Conservation (phyloP, 1,140 invertebrate species). For the Zaprionus capensis region DNA sequence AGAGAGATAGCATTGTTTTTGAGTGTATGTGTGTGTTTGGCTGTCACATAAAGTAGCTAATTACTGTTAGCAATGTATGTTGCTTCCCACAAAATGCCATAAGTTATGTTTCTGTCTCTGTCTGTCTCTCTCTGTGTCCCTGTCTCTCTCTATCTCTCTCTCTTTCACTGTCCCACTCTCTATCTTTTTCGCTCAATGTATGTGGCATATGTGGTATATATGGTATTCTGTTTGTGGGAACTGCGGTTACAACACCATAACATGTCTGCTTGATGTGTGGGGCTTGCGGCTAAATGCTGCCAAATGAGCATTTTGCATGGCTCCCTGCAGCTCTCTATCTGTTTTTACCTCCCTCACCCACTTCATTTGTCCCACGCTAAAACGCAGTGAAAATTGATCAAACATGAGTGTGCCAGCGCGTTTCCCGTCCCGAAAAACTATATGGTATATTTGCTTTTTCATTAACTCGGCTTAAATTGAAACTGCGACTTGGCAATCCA, state of each 20-base stretch:
- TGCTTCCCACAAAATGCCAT: conserved; percentile 69
- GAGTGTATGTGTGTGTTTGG: conserved; percentile 23
- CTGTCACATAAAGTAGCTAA: conserved; percentile 78
- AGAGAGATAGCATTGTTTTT: conserved; percentile 3
- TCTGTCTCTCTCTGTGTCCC: conserved; percentile 14
- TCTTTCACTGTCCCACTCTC: not conserved
- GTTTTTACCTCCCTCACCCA: not conserved
- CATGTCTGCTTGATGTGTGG: conserved; percentile 32
- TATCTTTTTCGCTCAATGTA: conserved; percentile 10
- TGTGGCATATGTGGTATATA: conserved; percentile 27
- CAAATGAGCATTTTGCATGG: conserved; percentile 50
- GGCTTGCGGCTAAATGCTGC: conserved; percentile 29
- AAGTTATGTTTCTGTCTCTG: conserved; percentile 59
- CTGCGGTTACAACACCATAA: conserved; percentile 55
- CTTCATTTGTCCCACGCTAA: not conserved
- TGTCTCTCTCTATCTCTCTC: conserved; percentile 9
- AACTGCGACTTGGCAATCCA: conserved; percentile 9
- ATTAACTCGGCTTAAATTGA: conserved; percentile 27
- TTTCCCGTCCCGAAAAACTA: conserved; percentile 2
- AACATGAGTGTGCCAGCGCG: conserved; percentile 16
- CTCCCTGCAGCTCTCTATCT: conserved; percentile 9
- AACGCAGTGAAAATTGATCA: conserved; percentile 16
- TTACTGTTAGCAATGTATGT: conserved; percentile 81
- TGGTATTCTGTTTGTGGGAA: conserved; percentile 28
- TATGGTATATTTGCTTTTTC: conserved; percentile 21